A percentile compares a stretch with the other conserved stretches of the same genome.
These are phyloP conservation scores for Phalacrocorax brasilianus DNA, from an alignment of 2,113 vertebrate species.

Conservation along the genomic window DNA sequence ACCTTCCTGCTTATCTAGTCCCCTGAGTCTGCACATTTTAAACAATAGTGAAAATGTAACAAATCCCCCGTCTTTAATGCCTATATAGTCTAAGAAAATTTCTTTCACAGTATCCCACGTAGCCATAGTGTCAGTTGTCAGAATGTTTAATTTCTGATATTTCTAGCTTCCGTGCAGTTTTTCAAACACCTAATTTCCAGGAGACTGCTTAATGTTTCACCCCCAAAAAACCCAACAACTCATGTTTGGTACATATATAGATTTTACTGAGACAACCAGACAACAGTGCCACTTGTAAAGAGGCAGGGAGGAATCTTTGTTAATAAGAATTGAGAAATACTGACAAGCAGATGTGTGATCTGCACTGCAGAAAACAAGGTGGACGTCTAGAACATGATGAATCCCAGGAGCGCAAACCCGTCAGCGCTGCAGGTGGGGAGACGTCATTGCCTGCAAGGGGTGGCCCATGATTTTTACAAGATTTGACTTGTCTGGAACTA, in stretches of 20 bases:
- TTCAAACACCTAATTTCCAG: background rate
- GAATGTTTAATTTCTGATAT: background rate
- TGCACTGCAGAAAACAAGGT: background rate
- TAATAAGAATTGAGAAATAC: background rate
- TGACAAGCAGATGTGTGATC: background rate
- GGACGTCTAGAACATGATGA: background rate
- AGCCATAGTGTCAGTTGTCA: background rate
- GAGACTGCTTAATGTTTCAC: background rate
- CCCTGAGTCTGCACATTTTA: background rate
- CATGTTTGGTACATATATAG: background rate
- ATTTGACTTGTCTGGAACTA: background rate
- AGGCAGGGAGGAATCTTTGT: background rate
- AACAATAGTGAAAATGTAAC: background rate
- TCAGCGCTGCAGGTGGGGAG: background rate
- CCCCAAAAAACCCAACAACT: background rate
- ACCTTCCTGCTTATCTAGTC: background rate
- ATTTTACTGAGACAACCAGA: background rate
- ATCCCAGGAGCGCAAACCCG: background rate
- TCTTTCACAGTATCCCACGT: background rate
- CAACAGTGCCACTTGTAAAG: background rate
- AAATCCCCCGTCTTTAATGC: rapidly evolving
- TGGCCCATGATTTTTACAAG: background rate
- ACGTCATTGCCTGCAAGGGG: background rate
- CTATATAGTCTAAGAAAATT: background rate
- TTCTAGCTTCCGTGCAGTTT: background rate